Evolutionary conservation across 2,888 invertebrate genomes (phyloP).

Genomic region (Chorisops tibialis): DNA sequence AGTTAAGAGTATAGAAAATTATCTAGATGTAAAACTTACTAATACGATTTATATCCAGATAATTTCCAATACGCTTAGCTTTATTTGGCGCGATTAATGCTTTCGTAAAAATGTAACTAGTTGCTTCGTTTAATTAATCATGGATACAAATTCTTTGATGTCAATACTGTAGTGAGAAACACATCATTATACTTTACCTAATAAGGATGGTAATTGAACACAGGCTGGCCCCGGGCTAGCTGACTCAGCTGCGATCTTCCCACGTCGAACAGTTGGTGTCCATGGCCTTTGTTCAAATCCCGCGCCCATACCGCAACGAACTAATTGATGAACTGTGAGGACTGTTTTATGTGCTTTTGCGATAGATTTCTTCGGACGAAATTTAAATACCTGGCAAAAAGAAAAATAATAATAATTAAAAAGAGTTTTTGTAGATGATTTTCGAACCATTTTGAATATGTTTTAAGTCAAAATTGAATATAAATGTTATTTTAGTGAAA

Average conservation of each 20-base stretch:
- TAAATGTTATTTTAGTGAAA: too few relatives aligned
- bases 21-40: too few relatives aligned
- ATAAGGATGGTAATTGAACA: conserved; percentile 74
- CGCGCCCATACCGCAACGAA: conserved; percentile 45
- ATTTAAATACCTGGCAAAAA: conserved; percentile 7
- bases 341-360: not conserved
- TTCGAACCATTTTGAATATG: too few relatives aligned
- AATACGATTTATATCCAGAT: too few relatives aligned
- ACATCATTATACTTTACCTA: conserved; percentile 73
- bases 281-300: conserved; percentile 82
- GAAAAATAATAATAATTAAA: not conserved
- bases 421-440: too few relatives aligned
- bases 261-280: conserved; percentile 85
- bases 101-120: too few relatives aligned
- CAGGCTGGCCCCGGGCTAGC: conserved; percentile 85
- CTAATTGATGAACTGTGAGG: not conserved
- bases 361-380: not conserved
- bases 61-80: too few relatives aligned
- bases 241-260: conserved; percentile 84
- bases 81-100: too few relatives aligned
- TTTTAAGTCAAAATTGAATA: too few relatives aligned
- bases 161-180: conserved; percentile 13
- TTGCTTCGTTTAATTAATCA: too few relatives aligned
- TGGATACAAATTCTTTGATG: too few relatives aligned
- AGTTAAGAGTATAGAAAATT: too few relatives aligned